These are phyloP conservation scores for Donacobius atricapilla DNA, from an alignment of 2,113 vertebrate genomes.

Conservation along the genomic window DNA sequence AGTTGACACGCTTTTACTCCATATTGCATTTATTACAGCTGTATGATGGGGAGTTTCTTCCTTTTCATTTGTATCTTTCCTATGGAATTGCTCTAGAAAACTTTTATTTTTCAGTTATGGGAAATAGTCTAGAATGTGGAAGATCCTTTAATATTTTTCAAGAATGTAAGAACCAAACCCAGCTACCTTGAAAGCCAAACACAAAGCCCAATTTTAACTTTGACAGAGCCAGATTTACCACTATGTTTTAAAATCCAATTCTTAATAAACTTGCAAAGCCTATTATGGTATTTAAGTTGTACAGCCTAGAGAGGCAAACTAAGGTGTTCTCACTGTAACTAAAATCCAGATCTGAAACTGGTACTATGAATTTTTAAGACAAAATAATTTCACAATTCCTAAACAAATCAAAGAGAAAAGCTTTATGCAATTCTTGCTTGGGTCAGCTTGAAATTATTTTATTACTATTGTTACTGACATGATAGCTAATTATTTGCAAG, in stretches of 20 bases:
- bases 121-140: background rate
- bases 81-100: background rate
- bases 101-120: background rate
- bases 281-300: background rate
- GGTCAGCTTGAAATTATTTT: background rate
- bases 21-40: background rate
- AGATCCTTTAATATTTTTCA: background rate
- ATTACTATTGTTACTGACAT: background rate
- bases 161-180: background rate
- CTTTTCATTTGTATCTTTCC: background rate
- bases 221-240: background rate
- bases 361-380: background rate
- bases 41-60: background rate
- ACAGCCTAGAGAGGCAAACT: background rate
- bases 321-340: background rate
- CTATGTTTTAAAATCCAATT: background rate
- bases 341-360: background rate
- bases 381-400: background rate
- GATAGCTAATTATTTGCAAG: background rate
- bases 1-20: background rate
- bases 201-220: background rate
- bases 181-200: background rate
- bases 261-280: background rate
- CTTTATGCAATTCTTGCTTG: background rate
- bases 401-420: background rate